These are phyloP conservation scores for Drosophila rellima DNA, from an alignment of 2,888 invertebrate species.

Conservation along the genomic window DNA sequence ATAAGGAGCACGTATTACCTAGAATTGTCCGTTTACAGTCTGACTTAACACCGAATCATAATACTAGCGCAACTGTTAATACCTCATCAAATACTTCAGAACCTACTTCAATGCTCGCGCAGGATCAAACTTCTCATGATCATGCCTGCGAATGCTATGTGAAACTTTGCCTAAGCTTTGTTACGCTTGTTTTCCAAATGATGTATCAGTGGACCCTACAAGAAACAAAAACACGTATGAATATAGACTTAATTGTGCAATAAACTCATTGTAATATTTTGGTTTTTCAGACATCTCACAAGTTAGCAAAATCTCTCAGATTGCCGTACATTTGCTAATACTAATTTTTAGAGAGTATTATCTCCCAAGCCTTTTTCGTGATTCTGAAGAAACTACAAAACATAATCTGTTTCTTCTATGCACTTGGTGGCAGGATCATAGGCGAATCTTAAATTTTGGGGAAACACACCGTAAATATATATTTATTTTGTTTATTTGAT, in stretches of 20 bases:
- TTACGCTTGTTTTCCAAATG: conserved; percentile 81
- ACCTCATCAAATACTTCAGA: conserved; percentile 15
- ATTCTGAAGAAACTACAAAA: conserved; percentile 83
- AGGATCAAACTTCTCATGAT: conserved; percentile 1
- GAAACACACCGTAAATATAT: conserved; percentile 71
- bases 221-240: conserved; percentile 56
- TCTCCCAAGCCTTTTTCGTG: conserved; percentile 80
- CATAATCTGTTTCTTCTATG: conserved; percentile 81
- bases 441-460: conserved; percentile 67
- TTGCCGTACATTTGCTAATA: conserved; percentile 79
- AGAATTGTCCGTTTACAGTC: conserved; percentile 8
- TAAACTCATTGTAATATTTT: neutral
- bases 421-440: conserved; percentile 80
- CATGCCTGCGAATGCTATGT: conserved; percentile 80
- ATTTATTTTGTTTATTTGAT: neutral
- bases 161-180: conserved; percentile 82
- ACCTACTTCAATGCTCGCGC: neutral
- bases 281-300: conserved; percentile 62
- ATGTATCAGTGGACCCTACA: conserved; percentile 79
- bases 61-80: neutral
- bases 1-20: conserved; percentile 28
- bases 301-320: conserved; percentile 78
- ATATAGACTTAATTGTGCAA: neutral
- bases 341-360: conserved; percentile 83
- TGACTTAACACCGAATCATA: conserved; percentile 6